Evolutionary conservation across 2,888 invertebrate species (phyloP).

Genomic region (Macrostomum cliftonense): DNA sequence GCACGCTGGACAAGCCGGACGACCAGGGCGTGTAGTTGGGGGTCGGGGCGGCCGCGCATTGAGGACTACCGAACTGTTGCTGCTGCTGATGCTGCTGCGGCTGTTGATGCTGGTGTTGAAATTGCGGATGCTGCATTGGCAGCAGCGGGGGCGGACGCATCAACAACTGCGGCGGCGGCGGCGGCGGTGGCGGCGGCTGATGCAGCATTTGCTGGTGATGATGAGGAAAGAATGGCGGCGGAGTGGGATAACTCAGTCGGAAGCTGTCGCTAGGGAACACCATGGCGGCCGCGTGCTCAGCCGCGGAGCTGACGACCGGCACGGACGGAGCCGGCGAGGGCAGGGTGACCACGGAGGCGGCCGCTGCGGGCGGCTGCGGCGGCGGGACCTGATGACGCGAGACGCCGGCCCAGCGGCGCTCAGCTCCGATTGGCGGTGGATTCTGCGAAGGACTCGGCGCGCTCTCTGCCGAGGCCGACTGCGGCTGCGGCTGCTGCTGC

Average conservation of each 20-base stretch:
- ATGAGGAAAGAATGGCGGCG: too few species aligned
- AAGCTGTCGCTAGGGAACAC: neutral
- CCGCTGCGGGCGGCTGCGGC: neutral
- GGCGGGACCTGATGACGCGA: slow-evolving; percentile 2
- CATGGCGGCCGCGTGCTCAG: neutral
- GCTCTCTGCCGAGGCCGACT: too few species aligned
- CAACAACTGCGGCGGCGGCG: neutral
- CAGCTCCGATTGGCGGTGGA: too few species aligned
- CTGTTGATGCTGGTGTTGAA: too few species aligned
- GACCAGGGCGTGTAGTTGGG: too few species aligned
- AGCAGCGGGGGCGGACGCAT: neutral
- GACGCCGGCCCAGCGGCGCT: neutral
- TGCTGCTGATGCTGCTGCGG: too few species aligned
- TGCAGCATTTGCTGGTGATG: neutral
- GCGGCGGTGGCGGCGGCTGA: neutral
- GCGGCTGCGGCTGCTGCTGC: too few species aligned
- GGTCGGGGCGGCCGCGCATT: too few species aligned
- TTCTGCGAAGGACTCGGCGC: too few species aligned
- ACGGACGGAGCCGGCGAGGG: too few species aligned
- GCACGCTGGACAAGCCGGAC: too few species aligned
- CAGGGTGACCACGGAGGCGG: neutral
- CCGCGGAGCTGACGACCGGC: slow-evolving; percentile 1
- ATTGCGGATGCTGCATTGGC: neutral
- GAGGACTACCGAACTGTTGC: too few species aligned
- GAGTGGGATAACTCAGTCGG: neutral